A percentile compares a stretch with the other conserved stretches of the same genome.
phyloP scores from a whole-genome alignment of 2,797 vertebrate species.

The Diceros bicornis region DNA sequence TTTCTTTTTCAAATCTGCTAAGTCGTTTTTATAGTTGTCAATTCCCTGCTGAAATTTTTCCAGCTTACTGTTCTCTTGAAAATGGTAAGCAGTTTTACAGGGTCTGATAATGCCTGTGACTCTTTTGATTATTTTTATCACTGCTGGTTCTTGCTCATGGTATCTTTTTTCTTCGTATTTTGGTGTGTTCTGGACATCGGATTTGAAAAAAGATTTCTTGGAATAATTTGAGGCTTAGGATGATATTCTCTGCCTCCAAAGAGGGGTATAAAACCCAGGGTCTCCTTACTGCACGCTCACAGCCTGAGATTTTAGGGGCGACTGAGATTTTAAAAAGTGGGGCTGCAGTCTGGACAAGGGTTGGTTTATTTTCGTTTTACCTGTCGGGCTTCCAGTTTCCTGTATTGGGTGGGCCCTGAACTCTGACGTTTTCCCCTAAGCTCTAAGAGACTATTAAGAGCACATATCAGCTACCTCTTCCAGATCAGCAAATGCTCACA shows the following conservation, averaged over 20 bases:
- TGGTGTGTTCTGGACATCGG: background rate
- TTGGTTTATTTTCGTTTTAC: background rate
- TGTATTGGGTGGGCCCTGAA: background rate
- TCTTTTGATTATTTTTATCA: constrained; percentile 3
- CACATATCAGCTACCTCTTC: background rate
- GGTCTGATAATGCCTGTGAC: background rate
- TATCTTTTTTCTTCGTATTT: background rate
- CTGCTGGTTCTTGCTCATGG: background rate
- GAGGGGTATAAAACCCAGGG: background rate
- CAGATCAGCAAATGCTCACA: background rate
- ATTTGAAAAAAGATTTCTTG: constrained; percentile 4
- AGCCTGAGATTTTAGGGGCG: background rate
- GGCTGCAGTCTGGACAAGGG: background rate
- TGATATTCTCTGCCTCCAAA: background rate
- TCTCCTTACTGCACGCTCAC: background rate
- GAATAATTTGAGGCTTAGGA: background rate
- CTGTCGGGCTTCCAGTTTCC: background rate
- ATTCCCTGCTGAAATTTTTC: background rate
- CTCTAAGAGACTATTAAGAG: background rate
- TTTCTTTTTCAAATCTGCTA: background rate
- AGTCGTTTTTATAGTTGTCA: background rate
- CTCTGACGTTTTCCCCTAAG: background rate
- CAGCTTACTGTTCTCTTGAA: constrained; percentile 4
- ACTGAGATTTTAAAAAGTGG: background rate
- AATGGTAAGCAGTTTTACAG: background rate